Evolutionary conservation across 2,797 vertebrate species (phyloP).

Genomic region (Myripristis jacobus): DNA sequence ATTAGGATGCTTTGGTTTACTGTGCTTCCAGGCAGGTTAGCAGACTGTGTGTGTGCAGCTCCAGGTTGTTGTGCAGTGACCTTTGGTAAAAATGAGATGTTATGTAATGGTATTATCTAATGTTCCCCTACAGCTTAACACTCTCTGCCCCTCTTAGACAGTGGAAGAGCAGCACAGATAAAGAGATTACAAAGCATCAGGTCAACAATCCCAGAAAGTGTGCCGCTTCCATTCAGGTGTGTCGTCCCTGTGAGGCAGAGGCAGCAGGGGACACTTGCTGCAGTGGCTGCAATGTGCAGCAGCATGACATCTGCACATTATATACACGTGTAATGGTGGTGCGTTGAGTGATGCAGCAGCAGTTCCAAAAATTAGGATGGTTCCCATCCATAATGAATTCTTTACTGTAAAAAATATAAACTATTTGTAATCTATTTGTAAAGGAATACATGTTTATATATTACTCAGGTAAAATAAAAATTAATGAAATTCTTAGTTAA

Average conservation of each 20-base stretch:
- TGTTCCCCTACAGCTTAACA: slow-evolving; percentile 78
- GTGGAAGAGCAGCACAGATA: slow-evolving; percentile 58
- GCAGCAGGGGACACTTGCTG: neutral
- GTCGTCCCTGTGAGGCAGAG: slow-evolving; percentile 38
- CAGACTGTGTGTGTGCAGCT: neutral
- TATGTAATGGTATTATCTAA: slow-evolving; percentile 75
- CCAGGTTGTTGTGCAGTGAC: slow-evolving; percentile 36
- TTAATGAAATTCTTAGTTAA: too few relatives aligned
- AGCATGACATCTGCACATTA: neutral
- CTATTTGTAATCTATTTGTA: too few relatives aligned
- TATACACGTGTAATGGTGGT: neutral
- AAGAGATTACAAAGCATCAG: slow-evolving; percentile 71
- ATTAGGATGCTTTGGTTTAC: neutral
- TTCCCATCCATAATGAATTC: neutral
- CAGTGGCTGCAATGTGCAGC: neutral
- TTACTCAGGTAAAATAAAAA: too few relatives aligned
- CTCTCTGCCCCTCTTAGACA: slow-evolving; percentile 38
- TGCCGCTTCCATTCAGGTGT: slow-evolving; percentile 60
- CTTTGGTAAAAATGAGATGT: slow-evolving; percentile 59
- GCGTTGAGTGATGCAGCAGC: too few relatives aligned
- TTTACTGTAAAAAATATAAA: neutral
- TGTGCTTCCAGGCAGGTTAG: neutral
- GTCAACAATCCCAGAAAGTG: slow-evolving; percentile 30
- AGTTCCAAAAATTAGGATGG: too few relatives aligned
- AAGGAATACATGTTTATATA: too few relatives aligned